These are phyloP conservation scores for Proales similis DNA, from an alignment of 1,140 invertebrate species.

Conservation along the genomic window DNA sequence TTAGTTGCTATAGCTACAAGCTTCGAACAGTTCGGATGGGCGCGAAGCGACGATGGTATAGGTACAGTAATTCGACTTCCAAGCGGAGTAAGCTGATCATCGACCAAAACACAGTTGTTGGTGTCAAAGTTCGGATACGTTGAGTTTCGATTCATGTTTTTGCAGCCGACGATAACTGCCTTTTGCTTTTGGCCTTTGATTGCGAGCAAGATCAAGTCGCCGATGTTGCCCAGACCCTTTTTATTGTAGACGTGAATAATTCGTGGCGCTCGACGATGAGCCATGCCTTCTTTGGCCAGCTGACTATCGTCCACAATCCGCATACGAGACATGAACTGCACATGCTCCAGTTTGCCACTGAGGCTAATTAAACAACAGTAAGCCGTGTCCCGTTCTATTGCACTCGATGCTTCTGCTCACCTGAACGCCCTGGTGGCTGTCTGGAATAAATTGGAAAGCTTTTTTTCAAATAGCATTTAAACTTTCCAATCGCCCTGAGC, in stretches of 20 bases:
- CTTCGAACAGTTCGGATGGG: slow-evolving; percentile 82
- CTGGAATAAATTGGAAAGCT: no score
- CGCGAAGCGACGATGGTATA: slow-evolving; percentile 79
- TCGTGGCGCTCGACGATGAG: slow-evolving; percentile 54
- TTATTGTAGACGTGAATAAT: slow-evolving; percentile 57
- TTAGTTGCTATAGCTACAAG: slow-evolving; percentile 79
- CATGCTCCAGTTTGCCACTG: slow-evolving; percentile 12
- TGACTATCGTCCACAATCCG: slow-evolving; percentile 34
- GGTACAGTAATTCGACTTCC: slow-evolving; percentile 89
- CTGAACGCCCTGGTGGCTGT: no score
- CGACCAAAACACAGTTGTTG: slow-evolving; percentile 91
- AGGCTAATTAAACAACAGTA: background rate
- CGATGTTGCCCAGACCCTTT: slow-evolving; percentile 65
- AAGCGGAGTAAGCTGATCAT: slow-evolving; percentile 82
- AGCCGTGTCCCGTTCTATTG: background rate
- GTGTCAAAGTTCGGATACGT: slow-evolving; percentile 86
- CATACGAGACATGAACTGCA: slow-evolving; percentile 30
- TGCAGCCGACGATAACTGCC: slow-evolving; percentile 83
- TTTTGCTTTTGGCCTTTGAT: slow-evolving; percentile 94
- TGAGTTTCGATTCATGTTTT: slow-evolving; percentile 63
- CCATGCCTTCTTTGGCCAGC: slow-evolving; percentile 32
- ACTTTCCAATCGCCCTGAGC: no score
- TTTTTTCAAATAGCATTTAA: no score
- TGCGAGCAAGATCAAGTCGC: slow-evolving; percentile 75
- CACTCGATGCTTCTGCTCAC: background rate